Percentiles rank a stretch among this genome's conserved stretches.
These are phyloP conservation scores for Oophaga pumilio DNA, from an alignment of 2,113 vertebrate species.

Conservation along the genomic window DNA sequence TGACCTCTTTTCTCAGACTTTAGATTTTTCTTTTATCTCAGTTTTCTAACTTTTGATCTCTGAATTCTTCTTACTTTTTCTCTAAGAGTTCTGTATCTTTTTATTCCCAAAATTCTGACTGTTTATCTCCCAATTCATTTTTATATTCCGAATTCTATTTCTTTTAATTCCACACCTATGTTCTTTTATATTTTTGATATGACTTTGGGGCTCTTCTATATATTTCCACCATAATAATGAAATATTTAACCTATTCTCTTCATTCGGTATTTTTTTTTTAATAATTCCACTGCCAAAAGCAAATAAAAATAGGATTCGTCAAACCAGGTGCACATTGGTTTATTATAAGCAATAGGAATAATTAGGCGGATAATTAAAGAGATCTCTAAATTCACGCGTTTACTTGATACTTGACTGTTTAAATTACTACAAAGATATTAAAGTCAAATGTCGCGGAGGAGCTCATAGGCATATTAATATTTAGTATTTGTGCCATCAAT, in stretches of 20 bases:
- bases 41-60: too few relatives aligned
- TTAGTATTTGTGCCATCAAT: conserved; percentile 1
- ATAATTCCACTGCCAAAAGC: conserved; percentile 9
- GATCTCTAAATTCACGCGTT: conserved; percentile 51
- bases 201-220: background rate
- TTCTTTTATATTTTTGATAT: too few relatives aligned
- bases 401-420: conserved; percentile 53
- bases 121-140: background rate
- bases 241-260: conserved; percentile 2
- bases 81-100: too few relatives aligned
- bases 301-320: conserved; percentile 38
- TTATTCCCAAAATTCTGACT: background rate
- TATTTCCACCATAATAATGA: conserved; percentile 12
- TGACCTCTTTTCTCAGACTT: too few relatives aligned
- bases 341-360: conserved; percentile 54
- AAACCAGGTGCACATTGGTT: conserved; percentile 50
- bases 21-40: too few relatives aligned
- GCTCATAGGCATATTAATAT: conserved; percentile 41
- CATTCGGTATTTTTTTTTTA: background rate
- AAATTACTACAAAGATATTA: conserved; percentile 49
- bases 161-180: too few relatives aligned
- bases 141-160: too few relatives aligned
- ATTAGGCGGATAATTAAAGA: conserved; percentile 51
- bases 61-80: too few relatives aligned
- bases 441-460: conserved; percentile 43